These are phyloP conservation scores for Ondatra zibethicus DNA, from an alignment of 2,113 vertebrate species.

Conservation along the genomic window DNA sequence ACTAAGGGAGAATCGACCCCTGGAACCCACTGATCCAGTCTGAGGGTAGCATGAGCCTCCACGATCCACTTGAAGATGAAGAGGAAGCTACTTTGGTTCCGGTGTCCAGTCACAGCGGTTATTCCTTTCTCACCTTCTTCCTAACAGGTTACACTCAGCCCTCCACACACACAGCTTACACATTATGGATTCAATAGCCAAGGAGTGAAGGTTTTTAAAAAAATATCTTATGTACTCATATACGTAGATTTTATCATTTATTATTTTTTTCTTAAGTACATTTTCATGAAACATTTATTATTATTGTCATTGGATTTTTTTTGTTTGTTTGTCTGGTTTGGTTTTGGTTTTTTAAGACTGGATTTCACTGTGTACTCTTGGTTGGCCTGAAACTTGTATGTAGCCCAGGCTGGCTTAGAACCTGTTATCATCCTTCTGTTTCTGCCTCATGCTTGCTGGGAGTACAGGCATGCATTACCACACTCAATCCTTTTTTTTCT, in stretches of 20 bases:
- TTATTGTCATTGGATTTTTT: too few relatives aligned
- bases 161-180: not conserved
- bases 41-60: not conserved
- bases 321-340: too few relatives aligned
- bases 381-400: not conserved
- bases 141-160: too few relatives aligned
- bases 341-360: not conserved
- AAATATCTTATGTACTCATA: not conserved
- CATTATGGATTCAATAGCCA: not conserved
- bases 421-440: not conserved
- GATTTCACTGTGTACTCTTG: not conserved
- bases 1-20: not conserved
- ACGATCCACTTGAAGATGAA: too few relatives aligned
- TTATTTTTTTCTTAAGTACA: too few relatives aligned
- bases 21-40: rapidly evolving
- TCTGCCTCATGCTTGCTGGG: not conserved
- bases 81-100: not conserved
- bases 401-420: not conserved
- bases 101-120: not conserved
- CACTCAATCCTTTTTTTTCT: not conserved
- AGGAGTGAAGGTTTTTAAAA: not conserved
- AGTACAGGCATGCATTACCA: too few relatives aligned
- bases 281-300: too few relatives aligned
- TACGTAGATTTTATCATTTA: not conserved
- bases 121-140: too few relatives aligned